Evolutionary conservation across 2,797 vertebrate species (phyloP).

Genomic region (Australoheros facetus): DNA sequence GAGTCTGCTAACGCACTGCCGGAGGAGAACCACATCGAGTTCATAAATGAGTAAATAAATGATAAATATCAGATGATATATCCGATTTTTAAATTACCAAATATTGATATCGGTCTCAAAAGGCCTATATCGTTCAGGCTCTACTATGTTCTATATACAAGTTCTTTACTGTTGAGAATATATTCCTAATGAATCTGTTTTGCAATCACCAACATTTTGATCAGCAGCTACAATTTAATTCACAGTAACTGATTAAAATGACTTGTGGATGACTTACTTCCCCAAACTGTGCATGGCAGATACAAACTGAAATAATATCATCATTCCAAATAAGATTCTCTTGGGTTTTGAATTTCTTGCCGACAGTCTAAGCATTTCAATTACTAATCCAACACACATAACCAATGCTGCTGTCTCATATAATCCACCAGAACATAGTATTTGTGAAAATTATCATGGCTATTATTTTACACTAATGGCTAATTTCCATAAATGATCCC

Average conservation of each 20-base stretch:
- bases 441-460: background rate
- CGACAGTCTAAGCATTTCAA: slow-evolving; percentile 1
- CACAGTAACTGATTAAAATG: background rate
- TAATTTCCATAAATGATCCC: background rate
- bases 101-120: background rate
- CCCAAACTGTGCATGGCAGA: background rate
- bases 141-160: background rate
- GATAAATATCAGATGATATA: background rate
- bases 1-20: background rate
- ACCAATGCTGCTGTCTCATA: background rate
- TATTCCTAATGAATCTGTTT: background rate
- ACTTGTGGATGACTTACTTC: background rate
- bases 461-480: background rate
- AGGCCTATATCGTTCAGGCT: background rate
- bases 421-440: background rate
- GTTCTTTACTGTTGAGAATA: background rate
- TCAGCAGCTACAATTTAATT: background rate
- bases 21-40: background rate
- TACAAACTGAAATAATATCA: background rate
- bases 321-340: background rate
- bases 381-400: background rate
- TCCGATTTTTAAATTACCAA: background rate
- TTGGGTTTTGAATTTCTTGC: background rate
- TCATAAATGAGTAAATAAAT: background rate
- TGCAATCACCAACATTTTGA: background rate